A percentile compares a stretch with the other conserved stretches of the same genome.
phyloP scores from a whole-genome alignment of 1,140 invertebrate genomes.

The Drosophila bocqueti region DNA sequence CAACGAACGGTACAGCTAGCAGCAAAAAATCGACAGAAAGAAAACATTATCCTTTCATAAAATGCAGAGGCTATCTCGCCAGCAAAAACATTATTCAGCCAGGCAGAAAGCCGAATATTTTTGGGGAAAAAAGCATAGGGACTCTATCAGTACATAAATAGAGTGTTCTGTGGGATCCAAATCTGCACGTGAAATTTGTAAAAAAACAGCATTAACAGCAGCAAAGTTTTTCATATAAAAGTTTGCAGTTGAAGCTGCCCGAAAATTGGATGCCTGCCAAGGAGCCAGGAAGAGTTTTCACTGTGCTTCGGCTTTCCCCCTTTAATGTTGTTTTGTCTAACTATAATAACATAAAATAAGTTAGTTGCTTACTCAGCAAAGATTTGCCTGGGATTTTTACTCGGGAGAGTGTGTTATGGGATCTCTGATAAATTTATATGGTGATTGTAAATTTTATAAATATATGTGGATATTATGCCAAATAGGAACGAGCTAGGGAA shows the following conservation, averaged over 20 bases:
- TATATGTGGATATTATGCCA: background rate
- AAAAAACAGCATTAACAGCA: conserved; percentile 23
- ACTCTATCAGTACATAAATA: conserved; percentile 25
- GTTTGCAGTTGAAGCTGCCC: background rate
- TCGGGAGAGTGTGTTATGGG: conserved; percentile 1
- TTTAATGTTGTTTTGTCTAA: too few relatives aligned
- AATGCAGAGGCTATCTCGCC: conserved; percentile 4
- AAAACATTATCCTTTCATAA: conserved; percentile 20
- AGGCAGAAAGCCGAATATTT: conserved; percentile 29
- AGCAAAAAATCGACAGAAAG: conserved; percentile 9
- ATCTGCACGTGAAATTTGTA: conserved; percentile 39
- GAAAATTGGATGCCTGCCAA: background rate
- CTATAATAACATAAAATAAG: background rate
- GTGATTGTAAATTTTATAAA: too few relatives aligned
- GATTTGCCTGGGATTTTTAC: too few relatives aligned
- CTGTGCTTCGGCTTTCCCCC: background rate
- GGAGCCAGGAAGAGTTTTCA: background rate
- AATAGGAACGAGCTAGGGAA: background rate
- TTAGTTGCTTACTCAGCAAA: conserved; percentile 13
- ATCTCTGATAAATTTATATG: background rate
- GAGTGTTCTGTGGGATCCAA: conserved; percentile 8
- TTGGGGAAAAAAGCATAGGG: background rate
- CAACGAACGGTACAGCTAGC: background rate
- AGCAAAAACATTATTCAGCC: background rate
- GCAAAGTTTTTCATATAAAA: conserved; percentile 22